These are phyloP conservation scores for Cantharis flavilabris DNA, from an alignment of 2,888 invertebrate species.

Conservation along the genomic window DNA sequence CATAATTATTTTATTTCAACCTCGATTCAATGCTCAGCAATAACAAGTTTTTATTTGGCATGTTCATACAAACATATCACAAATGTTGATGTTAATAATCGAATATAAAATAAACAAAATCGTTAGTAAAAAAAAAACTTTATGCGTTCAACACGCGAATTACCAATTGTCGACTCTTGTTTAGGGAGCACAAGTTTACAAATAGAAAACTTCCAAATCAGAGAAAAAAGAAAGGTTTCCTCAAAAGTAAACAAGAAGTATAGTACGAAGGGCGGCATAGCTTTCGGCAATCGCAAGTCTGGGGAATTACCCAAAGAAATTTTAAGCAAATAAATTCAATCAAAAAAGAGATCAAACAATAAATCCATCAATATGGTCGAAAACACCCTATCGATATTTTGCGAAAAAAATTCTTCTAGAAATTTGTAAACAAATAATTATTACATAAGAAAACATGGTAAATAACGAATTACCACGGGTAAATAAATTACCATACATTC, in stretches of 20 bases:
- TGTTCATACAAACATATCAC: background rate
- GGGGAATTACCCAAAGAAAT: background rate
- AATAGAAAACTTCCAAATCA: too few relatives aligned
- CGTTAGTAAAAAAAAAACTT: background rate
- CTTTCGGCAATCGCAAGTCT: background rate
- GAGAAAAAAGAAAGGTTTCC: background rate
- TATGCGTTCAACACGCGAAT: background rate
- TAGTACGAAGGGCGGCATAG: background rate
- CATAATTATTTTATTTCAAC: background rate
- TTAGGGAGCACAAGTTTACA: background rate
- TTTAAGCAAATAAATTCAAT: background rate
- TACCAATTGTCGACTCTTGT: background rate
- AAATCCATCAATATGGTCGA: too few relatives aligned
- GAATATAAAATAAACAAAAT: background rate
- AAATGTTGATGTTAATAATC: background rate
- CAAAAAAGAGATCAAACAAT: background rate
- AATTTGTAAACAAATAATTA: background rate
- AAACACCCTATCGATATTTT: too few relatives aligned
- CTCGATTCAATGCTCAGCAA: background rate
- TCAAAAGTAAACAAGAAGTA: background rate
- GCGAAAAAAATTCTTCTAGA: background rate
- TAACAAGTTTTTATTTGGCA: background rate
- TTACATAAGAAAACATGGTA: background rate
- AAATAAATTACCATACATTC: slow-evolving; percentile 4
- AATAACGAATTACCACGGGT: background rate